Conservation (phyloP, 2,888 invertebrate species). For the Erebia palarica region DNA sequence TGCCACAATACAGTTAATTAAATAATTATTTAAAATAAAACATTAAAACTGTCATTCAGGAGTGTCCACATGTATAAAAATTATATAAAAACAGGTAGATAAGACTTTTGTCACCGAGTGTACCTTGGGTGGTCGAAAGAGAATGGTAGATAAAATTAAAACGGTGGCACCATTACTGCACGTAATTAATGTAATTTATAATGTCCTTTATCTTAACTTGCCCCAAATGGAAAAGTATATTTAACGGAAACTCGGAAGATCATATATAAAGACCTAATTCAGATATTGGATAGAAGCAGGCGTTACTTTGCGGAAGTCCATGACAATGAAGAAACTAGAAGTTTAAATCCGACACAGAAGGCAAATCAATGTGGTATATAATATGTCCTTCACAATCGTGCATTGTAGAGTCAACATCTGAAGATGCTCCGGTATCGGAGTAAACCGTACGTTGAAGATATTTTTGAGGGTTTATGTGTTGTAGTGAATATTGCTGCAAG, state of each 20-base stretch:
- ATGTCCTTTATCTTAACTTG: conserved; percentile 24
- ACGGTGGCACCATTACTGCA: conserved; percentile 29
- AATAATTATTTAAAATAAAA: background rate
- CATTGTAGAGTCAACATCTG: too few relatives aligned
- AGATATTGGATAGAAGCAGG: too few relatives aligned
- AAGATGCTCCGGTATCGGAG: too few relatives aligned
- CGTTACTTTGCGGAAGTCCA: too few relatives aligned
- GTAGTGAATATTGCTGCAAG: too few relatives aligned
- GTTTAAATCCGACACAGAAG: too few relatives aligned
- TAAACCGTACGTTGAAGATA: too few relatives aligned
- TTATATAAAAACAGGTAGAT: background rate
- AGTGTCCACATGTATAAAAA: background rate
- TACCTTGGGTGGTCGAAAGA: conserved; percentile 33
- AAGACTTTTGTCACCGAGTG: conserved; percentile 13
- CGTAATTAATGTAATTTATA: conserved; percentile 35
- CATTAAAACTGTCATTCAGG: background rate
- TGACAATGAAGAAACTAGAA: too few relatives aligned
- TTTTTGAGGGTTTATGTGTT: too few relatives aligned
- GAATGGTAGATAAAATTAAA: conserved; percentile 30
- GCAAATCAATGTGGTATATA: too few relatives aligned
- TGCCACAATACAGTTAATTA: too few relatives aligned
- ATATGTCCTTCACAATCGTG: too few relatives aligned
- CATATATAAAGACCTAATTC: background rate
- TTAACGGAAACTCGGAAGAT: conserved; percentile 13
- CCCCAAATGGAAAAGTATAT: conserved; percentile 22